phyloP scores from a whole-genome alignment of 64 coral and sea anemone species.

The Stichodactyla helianthus region DNA sequence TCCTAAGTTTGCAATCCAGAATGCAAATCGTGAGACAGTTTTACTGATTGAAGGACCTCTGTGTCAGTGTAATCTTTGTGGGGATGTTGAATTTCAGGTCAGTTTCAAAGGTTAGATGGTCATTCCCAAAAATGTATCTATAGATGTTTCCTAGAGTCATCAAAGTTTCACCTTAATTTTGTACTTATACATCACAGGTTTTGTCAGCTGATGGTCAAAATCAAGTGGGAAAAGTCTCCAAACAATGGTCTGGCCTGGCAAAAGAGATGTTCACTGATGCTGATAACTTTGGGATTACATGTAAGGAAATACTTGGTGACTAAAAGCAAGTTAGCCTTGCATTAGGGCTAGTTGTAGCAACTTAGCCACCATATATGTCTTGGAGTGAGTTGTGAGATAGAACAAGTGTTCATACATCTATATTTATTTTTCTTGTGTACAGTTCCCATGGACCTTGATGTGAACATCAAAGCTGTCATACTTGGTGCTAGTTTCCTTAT shows the following conservation, averaged over 20 bases:
- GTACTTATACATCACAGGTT: constrained; percentile 32
- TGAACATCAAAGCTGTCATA: constrained; percentile 79
- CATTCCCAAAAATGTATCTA: no score
- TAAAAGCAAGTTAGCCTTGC: background rate
- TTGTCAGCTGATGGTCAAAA: constrained; percentile 88
- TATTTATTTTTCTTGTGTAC: background rate
- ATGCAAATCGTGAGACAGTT: constrained; percentile 87
- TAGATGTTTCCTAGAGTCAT: background rate
- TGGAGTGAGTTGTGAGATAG: background rate
- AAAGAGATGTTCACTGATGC: constrained; percentile 93
- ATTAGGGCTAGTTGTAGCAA: background rate
- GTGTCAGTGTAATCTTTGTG: constrained; percentile 88
- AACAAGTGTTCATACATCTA: background rate
- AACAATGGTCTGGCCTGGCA: constrained; percentile 85
- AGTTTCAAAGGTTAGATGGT: background rate
- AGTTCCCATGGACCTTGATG: constrained; percentile 99
- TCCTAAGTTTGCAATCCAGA: constrained; percentile 84
- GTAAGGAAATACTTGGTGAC: constrained; percentile 37
- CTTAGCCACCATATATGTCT: background rate
- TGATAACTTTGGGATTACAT: constrained; percentile 98
- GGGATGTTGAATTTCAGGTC: constrained; percentile 96
- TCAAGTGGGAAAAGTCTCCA: constrained; percentile 91
- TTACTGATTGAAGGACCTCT: constrained; percentile 89
- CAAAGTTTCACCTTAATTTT: background rate
- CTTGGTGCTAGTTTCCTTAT: constrained; percentile 86